Conservation (phyloP, 2,113 vertebrate genomes). For the Rhadina sibilatrix region DNA sequence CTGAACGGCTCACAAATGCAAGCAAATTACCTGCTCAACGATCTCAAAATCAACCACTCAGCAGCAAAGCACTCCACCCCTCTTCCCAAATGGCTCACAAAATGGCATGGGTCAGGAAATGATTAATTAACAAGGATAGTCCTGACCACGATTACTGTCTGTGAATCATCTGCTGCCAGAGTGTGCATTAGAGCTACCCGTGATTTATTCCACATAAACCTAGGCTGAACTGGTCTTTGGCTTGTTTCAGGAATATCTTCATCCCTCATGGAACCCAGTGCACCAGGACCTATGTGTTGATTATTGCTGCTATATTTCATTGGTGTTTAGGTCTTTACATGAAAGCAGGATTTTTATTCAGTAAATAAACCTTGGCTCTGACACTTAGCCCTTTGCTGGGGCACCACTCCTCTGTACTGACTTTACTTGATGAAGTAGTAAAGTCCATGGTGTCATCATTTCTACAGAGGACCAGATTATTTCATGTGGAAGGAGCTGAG, state of each 20-base stretch:
- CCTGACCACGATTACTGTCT: neutral
- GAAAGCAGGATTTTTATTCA: neutral
- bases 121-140: neutral
- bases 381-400: neutral
- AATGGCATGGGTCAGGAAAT: neutral
- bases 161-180: neutral
- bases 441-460: neutral
- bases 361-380: neutral
- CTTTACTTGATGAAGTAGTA: neutral
- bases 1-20: no score
- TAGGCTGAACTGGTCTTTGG: neutral
- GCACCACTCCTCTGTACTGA: neutral
- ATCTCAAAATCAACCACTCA: no score
- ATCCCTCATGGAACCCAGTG: neutral
- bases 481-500: neutral
- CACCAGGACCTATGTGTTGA: neutral
- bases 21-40: no score
- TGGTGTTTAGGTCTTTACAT: neutral
- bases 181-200: neutral
- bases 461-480: neutral
- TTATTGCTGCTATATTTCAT: neutral
- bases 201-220: neutral
- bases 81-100: no score
- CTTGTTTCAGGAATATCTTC: neutral
- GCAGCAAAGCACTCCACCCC: no score